Conservation (phyloP, 2,888 invertebrate species). For the Nephrotoma guestfalica region DNA sequence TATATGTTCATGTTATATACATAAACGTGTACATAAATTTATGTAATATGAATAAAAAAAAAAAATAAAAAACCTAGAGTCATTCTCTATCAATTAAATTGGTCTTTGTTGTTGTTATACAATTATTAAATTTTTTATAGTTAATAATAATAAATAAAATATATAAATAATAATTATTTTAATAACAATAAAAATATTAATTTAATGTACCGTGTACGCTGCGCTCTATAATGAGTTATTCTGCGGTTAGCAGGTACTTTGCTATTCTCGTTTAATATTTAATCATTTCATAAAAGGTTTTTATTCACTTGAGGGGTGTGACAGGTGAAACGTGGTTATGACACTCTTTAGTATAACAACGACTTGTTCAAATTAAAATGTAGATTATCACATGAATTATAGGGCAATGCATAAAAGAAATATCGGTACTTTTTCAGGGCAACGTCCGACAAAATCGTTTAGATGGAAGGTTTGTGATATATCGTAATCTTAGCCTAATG, state of each 20-base stretch:
- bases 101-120: not conserved
- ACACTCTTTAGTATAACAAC: not conserved
- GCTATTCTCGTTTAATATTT: not conserved
- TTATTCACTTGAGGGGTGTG: not conserved
- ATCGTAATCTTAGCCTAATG: not conserved
- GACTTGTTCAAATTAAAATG: not conserved
- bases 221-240: not conserved
- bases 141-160: not conserved
- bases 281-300: not conserved
- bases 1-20: no score
- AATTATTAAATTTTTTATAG: not conserved
- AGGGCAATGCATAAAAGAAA: not conserved
- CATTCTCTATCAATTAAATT: not conserved
- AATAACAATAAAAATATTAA: not conserved
- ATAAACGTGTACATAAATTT: not conserved
- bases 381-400: not conserved
- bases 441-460: not conserved
- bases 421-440: not conserved
- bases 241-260: not conserved
- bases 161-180: not conserved
- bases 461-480: not conserved
- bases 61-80: not conserved
- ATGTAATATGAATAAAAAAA: not conserved
- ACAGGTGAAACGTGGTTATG: not conserved
- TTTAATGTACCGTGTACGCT: not conserved